Conservation (phyloP, 2,797 vertebrate species). For the Toxotes lorentzi region DNA sequence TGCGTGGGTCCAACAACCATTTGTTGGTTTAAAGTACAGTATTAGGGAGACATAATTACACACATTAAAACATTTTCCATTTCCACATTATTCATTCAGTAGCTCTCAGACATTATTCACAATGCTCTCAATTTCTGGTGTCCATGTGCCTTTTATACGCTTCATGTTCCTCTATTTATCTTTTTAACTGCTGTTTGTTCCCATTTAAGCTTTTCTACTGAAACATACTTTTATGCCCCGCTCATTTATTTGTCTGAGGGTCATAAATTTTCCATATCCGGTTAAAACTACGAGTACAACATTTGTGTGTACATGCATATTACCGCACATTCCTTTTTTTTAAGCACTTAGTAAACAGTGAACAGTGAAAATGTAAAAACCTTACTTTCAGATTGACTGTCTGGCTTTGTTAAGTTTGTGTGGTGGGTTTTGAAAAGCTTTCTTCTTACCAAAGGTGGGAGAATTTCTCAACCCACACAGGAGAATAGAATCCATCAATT, state of each 20-base stretch:
- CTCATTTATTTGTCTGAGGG: not conserved
- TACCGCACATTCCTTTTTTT: not conserved
- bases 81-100: not conserved
- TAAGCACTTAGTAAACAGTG: not conserved
- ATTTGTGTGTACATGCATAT: not conserved
- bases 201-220: not conserved
- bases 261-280: not conserved
- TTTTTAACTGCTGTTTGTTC: not conserved
- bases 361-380: not conserved
- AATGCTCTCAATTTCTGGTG: not conserved
- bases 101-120: not conserved
- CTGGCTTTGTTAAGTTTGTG: not conserved
- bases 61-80: conserved; percentile 7
- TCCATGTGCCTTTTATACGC: not conserved
- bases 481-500: not conserved
- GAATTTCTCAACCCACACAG: not conserved
- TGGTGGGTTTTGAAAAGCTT: conserved; percentile 11
- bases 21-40: conserved; percentile 12
- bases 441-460: not conserved
- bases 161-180: not conserved
- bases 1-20: not conserved
- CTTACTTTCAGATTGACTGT: not conserved
- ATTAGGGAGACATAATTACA: conserved; percentile 5
- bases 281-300: not conserved
- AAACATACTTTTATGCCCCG: not conserved